Evolutionary conservation across 1,140 invertebrate genomes (phyloP).

Genomic region (Drosophila sucinea): DNA sequence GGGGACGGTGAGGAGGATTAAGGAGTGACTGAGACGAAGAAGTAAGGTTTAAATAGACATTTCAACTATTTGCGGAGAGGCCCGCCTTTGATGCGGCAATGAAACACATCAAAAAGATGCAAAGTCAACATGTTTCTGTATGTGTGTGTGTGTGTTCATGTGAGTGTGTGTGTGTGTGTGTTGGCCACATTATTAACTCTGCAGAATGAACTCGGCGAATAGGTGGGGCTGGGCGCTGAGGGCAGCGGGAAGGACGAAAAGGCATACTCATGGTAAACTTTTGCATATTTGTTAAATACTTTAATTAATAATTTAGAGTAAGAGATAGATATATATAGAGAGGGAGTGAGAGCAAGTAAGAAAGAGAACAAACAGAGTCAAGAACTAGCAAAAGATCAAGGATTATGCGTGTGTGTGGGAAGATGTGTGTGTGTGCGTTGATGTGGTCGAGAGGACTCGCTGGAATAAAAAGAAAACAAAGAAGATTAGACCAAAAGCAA

Average conservation of each 20-base stretch:
- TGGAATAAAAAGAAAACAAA: slow-evolving; percentile 73
- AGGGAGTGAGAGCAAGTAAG: not conserved
- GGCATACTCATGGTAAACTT: slow-evolving; percentile 59
- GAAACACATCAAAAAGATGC: slow-evolving; percentile 73
- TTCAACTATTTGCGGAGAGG: slow-evolving; percentile 61
- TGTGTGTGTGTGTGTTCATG: not conserved
- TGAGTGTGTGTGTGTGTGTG: slow-evolving; percentile 9
- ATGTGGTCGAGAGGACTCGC: slow-evolving; percentile 44
- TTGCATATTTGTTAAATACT: slow-evolving; percentile 80
- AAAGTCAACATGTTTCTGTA: slow-evolving; percentile 54
- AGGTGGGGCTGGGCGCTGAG: slow-evolving; percentile 32
- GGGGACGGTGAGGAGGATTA: too few species aligned
- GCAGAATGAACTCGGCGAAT: slow-evolving; percentile 60
- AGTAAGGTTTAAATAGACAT: slow-evolving; percentile 21
- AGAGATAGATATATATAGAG: slow-evolving; percentile 9
- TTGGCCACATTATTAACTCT: slow-evolving; percentile 75
- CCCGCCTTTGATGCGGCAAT: slow-evolving; percentile 60
- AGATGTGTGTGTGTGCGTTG: slow-evolving; percentile 16
- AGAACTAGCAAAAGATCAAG: slow-evolving; percentile 80
- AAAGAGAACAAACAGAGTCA: slow-evolving; percentile 68
- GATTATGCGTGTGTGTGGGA: slow-evolving; percentile 62
- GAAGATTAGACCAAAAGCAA: slow-evolving; percentile 72
- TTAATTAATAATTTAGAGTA: slow-evolving; percentile 77
- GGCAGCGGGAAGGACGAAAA: slow-evolving; percentile 24
- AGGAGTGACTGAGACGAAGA: not conserved